Evolutionary conservation across 2,113 vertebrate species (phyloP), one percentile per base, ranked within the genome.

Genomic region (Oceanites oceanicus): DNA sequence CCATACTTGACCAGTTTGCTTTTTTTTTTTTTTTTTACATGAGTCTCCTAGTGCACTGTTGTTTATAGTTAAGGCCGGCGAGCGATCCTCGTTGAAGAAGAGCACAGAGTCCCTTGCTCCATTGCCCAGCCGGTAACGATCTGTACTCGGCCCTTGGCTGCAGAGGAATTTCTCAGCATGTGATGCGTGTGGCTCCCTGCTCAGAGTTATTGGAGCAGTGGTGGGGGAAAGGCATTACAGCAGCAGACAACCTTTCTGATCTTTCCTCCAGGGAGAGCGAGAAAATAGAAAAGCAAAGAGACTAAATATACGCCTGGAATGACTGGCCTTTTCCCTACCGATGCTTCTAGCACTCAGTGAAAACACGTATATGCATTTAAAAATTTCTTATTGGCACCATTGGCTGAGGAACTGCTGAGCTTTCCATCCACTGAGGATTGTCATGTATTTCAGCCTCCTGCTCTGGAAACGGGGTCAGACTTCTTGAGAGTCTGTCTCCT

Each of bases 61-160:
- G 20, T 29, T 52, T 30, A n/a, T 23, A 20, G 56, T 18, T 70
- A 52, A 81, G 18, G 18, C 16, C 1, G 2, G 20, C 0, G 4
- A 62, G 17, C 0, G 1, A 61, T 19, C 22, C 14, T n/a, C 36
- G 13, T 9, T 0, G 23, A 71, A 20, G 44, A 86, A 17, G 40
- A 71, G n/a, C n/a, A 11, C 49, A 30, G 63, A 71, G 50, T 26
- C 27, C 42, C 22, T 53, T 49, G 65, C 44, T 34, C 3, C 29
- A 2, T 19, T 22, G 12, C 49, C 58, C 44, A 76, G 50, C 21
- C 30, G 7, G 70, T 18, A 32, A n/a, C 10, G 6, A 34, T 36
- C 77, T 30, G 30, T 44, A 58, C 38, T 52, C 3, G 8, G 65
- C 52, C 47, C 53, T 61, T 44, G 76, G 52, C 52, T 81, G 47